These are phyloP conservation scores for Phrynocephalus versicolor DNA, from an alignment of 2,113 vertebrate genomes.

Conservation along the genomic window DNA sequence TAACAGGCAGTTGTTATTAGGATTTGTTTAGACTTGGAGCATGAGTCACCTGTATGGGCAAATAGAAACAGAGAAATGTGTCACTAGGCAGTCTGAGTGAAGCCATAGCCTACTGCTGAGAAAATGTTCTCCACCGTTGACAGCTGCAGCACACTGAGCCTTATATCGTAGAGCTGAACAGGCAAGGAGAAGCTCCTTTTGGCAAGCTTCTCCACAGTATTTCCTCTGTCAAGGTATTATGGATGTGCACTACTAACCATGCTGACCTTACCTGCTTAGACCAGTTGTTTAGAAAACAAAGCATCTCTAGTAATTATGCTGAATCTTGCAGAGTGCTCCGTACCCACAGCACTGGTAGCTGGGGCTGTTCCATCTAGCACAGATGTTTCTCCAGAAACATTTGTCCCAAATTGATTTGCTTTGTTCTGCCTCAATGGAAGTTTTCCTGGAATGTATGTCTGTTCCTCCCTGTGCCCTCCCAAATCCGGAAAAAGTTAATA, in stretches of 20 bases:
- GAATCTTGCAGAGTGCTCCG: not conserved
- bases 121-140: not conserved
- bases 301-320: not conserved
- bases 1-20: conserved; percentile 2
- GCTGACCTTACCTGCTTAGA: not conserved
- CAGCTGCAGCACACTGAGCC: not conserved
- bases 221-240: not conserved
- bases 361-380: not conserved
- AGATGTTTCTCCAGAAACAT: not conserved
- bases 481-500: not conserved
- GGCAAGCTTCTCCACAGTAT: not conserved
- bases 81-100: not conserved
- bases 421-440: not conserved
- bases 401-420: not conserved
- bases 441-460: not conserved
- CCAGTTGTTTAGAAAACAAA: conserved; percentile 32
- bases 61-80: not conserved
- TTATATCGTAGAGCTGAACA: conserved; percentile 14
- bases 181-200: conserved; percentile 3
- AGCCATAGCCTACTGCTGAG: not conserved
- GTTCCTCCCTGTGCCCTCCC: not conserved
- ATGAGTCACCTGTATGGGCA: conserved; percentile 23
- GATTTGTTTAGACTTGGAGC: conserved; percentile 11
- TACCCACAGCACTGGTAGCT: not conserved
- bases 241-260: not conserved